phyloP scores from a whole-genome alignment of 2,797 vertebrate genomes.

The Sebastolobus altivelis region DNA sequence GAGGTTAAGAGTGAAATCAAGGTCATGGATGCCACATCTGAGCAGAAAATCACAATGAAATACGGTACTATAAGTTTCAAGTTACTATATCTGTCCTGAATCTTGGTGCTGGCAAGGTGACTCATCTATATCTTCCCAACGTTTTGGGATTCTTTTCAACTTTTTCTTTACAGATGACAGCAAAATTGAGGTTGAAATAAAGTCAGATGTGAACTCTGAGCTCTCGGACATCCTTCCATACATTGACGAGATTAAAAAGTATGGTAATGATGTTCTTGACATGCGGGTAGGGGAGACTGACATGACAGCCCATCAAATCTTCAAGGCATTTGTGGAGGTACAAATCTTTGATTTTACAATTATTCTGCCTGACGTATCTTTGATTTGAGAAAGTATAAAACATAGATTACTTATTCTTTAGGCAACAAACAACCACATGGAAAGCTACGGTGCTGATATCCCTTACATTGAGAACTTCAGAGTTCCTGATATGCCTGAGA shows the following conservation, averaged over 20 bases:
- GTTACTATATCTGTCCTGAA: neutral
- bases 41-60: slow-evolving; percentile 85
- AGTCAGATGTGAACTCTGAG: slow-evolving; percentile 84
- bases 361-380: neutral
- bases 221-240: slow-evolving; percentile 69
- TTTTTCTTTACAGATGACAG: slow-evolving; percentile 84
- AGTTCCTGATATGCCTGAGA: slow-evolving; percentile 85
- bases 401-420: slow-evolving; percentile 57
- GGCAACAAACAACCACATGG: slow-evolving; percentile 88
- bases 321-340: slow-evolving; percentile 89
- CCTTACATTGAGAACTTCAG: slow-evolving; percentile 87
- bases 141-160: neutral
- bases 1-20: slow-evolving; percentile 87
- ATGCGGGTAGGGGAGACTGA: slow-evolving; percentile 86
- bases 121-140: neutral
- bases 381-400: slow-evolving; percentile 11
- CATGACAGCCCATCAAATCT: slow-evolving; percentile 88
- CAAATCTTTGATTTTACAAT: neutral
- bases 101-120: neutral
- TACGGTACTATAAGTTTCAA: slow-evolving; percentile 84
- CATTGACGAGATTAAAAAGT: slow-evolving; percentile 61
- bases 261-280: slow-evolving; percentile 84
- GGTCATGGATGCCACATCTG: slow-evolving; percentile 78
- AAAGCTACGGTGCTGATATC: slow-evolving; percentile 81
- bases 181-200: slow-evolving; percentile 88